These are phyloP conservation scores for Calidris pugnax DNA, from an alignment of 2,113 vertebrate species.

Conservation along the genomic window DNA sequence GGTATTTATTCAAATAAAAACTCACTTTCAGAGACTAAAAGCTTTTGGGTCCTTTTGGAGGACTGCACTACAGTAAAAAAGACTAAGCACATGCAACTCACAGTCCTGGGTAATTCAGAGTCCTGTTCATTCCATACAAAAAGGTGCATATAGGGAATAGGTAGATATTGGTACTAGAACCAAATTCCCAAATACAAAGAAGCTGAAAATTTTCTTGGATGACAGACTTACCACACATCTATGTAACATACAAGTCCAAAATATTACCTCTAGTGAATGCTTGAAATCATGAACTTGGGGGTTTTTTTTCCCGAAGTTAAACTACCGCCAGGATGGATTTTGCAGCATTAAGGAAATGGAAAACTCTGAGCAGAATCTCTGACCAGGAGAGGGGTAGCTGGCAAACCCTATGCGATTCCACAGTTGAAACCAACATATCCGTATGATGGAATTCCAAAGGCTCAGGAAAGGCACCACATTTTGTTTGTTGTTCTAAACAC, in stretches of 20 bases:
- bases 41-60: background rate
- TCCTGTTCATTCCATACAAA: background rate
- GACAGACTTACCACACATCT: fast-evolving
- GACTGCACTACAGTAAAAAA: background rate
- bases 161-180: background rate
- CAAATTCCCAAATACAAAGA: background rate
- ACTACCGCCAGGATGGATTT: background rate
- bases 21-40: background rate
- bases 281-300: background rate
- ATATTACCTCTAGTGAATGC: background rate
- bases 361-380: background rate
- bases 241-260: background rate
- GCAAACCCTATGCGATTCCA: background rate
- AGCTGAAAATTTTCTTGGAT: background rate
- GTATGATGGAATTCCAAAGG: background rate
- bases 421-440: background rate
- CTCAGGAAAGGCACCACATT: background rate
- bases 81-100: background rate
- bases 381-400: background rate
- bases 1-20: background rate
- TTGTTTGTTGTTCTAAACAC: background rate
- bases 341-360: background rate
- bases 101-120: background rate
- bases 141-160: background rate
- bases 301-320: background rate